Conservation (phyloP, 2,113 vertebrate genomes). For the Entosphenus tridentatus region DNA sequence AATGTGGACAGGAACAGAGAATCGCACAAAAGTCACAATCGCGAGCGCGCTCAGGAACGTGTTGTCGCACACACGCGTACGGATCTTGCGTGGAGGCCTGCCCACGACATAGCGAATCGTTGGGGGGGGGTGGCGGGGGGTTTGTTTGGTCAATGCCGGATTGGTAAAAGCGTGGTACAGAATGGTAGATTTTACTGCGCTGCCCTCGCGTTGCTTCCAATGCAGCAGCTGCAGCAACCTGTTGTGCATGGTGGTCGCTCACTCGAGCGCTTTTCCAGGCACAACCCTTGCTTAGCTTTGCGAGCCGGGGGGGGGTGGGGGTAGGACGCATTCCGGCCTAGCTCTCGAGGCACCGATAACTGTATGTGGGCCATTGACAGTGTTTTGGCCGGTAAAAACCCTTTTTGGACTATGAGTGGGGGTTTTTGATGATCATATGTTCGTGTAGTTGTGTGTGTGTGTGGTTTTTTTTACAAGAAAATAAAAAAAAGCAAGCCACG, state of each 20-base stretch:
- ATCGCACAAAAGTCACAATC: accelerated
- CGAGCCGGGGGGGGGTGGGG: no score
- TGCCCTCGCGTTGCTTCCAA: background rate
- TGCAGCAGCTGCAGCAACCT: background rate
- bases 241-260: background rate
- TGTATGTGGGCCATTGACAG: no score
- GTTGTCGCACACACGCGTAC: background rate
- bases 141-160: background rate
- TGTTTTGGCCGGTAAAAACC: no score
- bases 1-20: accelerated
- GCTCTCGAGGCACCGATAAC: no score
- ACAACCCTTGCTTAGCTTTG: background rate
- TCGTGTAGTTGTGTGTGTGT: no score
- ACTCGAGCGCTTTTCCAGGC: background rate
- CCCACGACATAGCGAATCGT: conserved; percentile 12
- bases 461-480: no score
- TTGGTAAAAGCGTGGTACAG: no score
- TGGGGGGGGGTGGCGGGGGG: background rate
- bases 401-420: no score
- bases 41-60: background rate
- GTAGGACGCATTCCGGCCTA: no score
- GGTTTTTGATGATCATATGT: no score
- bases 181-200: no score
- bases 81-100: conserved; percentile 8
- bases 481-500: no score